Base-by-base conservation (phyloP, 2,888 invertebrate species). In the Tenthredo scrophulariae region DNA sequence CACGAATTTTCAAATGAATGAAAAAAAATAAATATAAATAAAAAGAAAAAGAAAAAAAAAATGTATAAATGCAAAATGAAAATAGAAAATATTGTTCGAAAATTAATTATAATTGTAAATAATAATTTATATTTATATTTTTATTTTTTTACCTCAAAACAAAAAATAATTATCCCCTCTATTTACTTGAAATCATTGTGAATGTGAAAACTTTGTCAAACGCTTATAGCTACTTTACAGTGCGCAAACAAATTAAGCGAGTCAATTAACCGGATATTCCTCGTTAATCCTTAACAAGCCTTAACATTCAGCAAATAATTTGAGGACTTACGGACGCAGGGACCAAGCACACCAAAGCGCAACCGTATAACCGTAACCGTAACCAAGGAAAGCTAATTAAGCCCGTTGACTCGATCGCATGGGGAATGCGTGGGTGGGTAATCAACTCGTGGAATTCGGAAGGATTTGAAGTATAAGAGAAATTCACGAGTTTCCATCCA, bases 341-440 rank as follows among this genome's bases (percentile, higher is more conserved):
- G 13, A 74, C 5, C 37, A 15, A 50, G 46, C 13, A 50, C 2
- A 29, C 67, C 13, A 33, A 18, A 40, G 26, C 33, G 50, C 15
- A 33, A 37, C 37, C 37, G 7, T 29, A 29, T 29, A 29, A 50
- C 29, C 50, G 50, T n/a, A 77, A 15, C 77, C 50, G 50, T 37
- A 77, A 15, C 75, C 75, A 29, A 29, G 54, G 77, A 33, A n/a
- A 77, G n/a, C 77, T 77, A 77, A 77, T 77, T 77, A 77, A 77
- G 18, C 77, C 33, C 54, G 77, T 77, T 50, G 50, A 50, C 77
- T 77, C 50, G 77, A 77, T 77, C 77, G 50, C 33, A 54, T n/a
- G 77, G 54, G 77, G n/a, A 77, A 54, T 77, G 77, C 77, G 77
- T 77, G 13, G 77, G 50, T 54, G 50, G 77, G 54, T 77, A 33